These are phyloP conservation scores for Xestia c-nigrum DNA, from an alignment of 2,888 invertebrate genomes.

Conservation along the genomic window DNA sequence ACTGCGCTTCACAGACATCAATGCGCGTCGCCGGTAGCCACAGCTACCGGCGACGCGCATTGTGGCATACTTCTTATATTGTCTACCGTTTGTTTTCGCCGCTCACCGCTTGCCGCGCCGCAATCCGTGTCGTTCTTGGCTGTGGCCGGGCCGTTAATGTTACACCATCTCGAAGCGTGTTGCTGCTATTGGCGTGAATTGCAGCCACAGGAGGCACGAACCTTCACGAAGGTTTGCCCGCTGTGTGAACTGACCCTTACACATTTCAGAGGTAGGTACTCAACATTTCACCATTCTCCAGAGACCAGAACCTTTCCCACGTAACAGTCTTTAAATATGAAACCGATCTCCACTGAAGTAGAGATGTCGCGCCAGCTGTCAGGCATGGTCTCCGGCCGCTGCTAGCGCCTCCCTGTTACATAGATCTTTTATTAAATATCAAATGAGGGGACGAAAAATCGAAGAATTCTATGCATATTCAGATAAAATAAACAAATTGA, in stretches of 20 bases:
- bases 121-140: too few species aligned
- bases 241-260: neutral
- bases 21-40: too few species aligned
- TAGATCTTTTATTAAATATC: too few species aligned
- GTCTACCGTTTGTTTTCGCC: too few species aligned
- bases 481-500: too few species aligned
- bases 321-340: slow-evolving; percentile 42
- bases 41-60: too few species aligned
- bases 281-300: neutral
- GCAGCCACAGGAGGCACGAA: neutral
- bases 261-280: neutral
- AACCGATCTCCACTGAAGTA: slow-evolving; percentile 67
- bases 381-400: slow-evolving; percentile 92
- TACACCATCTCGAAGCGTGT: neutral
- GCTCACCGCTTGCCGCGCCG: too few species aligned
- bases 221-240: neutral
- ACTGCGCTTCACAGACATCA: too few species aligned
- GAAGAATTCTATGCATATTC: too few species aligned
- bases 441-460: too few species aligned
- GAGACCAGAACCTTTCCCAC: neutral
- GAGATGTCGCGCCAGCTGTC: slow-evolving; percentile 61
- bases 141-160: neutral
- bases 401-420: slow-evolving; percentile 93
- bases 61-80: too few species aligned
- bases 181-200: neutral